Evolutionary conservation across 2,113 vertebrate genomes (phyloP), one percentile per base, ranked within the genome.

Genomic region (Sebastes fasciatus): DNA sequence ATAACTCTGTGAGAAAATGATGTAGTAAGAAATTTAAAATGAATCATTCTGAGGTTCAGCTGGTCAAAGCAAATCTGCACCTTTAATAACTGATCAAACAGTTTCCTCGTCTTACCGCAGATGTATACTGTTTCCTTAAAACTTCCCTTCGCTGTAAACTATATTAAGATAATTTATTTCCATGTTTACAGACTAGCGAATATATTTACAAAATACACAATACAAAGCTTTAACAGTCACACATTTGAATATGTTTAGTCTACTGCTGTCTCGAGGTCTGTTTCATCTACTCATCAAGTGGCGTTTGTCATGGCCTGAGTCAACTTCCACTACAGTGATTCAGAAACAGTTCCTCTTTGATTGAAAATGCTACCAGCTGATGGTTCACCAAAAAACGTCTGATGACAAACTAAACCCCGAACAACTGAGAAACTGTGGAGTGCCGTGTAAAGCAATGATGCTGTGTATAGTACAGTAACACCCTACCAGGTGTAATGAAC

Each of bases 361-460:
- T 74, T 52, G 58, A 69, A 83, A 85, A 58, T 55, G 55, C 57
- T 55, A 55, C 16, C 63, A 75, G 65, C 34, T 66, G 54, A 86
- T 62, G 11, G 21, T 82, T 70, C 14, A 63, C 66, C 43, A 68
- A 67, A 64, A 21, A 57, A 60, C 51, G 7, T 49, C 19, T 10
- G 26, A 71, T 67, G 26, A 73, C 8, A 8, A 66, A 71, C 46
- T 34, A 60, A 84, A 55, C 4, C 8, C 26, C 0, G 9, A 8
- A 66, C 11, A 51, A 70, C 58, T 62, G 34, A 57, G 19, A 64
- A 23, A 55, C 8, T 61, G 45, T 16, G 40, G 57, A 14, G 11
- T 63, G 1, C 14, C 2, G 5, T 71, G 14, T 71, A 43, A 6
- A 61, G 12, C 51, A 73, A 58, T 43, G 19, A 13, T 51, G 46